phyloP scores from a whole-genome alignment of 2,888 invertebrate genomes.

The Criorhina ranunculi region DNA sequence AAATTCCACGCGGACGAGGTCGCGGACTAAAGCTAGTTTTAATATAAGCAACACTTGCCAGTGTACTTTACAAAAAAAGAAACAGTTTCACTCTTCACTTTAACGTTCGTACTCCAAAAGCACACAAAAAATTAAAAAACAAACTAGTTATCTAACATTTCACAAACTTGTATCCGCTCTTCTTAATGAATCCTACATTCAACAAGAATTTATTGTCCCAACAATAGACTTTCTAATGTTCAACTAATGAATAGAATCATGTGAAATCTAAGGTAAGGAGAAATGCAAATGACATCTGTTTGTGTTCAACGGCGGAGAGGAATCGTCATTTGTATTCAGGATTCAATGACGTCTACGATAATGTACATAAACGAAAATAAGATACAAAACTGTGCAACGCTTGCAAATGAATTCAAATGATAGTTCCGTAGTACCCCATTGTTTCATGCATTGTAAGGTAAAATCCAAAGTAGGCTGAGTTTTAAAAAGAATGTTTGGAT shows the following conservation, averaged over 20 bases:
- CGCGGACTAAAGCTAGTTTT: no score
- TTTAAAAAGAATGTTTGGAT: constrained; percentile 49
- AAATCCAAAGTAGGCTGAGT: constrained; percentile 53
- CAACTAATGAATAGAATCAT: constrained; percentile 53
- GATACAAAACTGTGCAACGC: constrained; percentile 19
- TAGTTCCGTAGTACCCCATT: constrained; percentile 6
- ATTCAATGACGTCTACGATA: constrained; percentile 37
- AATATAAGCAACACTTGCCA: no score
- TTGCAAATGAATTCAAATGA: constrained; percentile 51
- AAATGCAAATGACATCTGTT: constrained; percentile 54
- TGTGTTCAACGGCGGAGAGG: constrained; percentile 52
- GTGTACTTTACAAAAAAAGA: no score
- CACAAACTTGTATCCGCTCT: not conserved
- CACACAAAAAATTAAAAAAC: no score
- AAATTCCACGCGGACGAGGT: no score
- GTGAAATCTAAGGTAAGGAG: constrained; percentile 8
- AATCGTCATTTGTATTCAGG: constrained; percentile 43
- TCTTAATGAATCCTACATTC: constrained; percentile 7
- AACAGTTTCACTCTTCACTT: no score
- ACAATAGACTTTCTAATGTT: constrained; percentile 50
- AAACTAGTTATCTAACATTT: no score
- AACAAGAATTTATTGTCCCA: not conserved
- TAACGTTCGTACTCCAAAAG: no score
- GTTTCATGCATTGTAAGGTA: constrained; percentile 31
- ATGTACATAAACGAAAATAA: not conserved